These are phyloP conservation scores for Ectropis grisescens DNA, from an alignment of 1,140 invertebrate species.

Conservation along the genomic window DNA sequence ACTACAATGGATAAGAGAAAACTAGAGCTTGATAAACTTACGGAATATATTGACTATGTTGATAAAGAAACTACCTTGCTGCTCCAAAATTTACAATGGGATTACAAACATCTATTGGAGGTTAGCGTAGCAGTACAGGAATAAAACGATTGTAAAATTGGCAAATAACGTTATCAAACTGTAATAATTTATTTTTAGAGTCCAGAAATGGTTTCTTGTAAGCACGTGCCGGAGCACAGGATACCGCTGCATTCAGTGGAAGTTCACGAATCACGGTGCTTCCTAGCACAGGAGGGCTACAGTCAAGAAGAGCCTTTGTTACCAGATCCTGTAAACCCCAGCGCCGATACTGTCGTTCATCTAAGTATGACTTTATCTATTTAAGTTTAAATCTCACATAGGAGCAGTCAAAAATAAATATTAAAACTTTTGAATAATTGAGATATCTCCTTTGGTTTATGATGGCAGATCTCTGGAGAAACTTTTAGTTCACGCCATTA, in stretches of 20 bases:
- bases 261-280: constrained; percentile 34
- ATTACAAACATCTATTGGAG: constrained; percentile 29
- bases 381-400: too few species aligned
- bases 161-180: too few species aligned
- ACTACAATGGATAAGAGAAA: constrained; percentile 28
- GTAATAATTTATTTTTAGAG: constrained; percentile 14
- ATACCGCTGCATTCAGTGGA: constrained; percentile 22
- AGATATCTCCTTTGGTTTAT: too few species aligned
- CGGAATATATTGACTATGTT: constrained; percentile 22
- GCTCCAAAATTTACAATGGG: constrained; percentile 50
- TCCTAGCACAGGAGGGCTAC: constrained; percentile 30
- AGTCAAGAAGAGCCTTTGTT: constrained; percentile 25
- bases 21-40: constrained; percentile 25
- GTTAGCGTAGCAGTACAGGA: constrained; percentile 10
- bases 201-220: constrained; percentile 18
- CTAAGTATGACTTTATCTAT: too few species aligned
- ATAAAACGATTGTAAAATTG: too few species aligned
- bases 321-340: constrained; percentile 27
- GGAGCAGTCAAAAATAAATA: too few species aligned
- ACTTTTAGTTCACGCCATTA: too few species aligned
- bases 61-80: constrained; percentile 45
- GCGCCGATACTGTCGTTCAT: constrained; percentile 30
- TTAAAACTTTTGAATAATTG: too few species aligned
- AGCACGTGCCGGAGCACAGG: constrained; percentile 29
- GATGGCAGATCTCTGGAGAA: too few species aligned